These are phyloP conservation scores for Lepetodrilus schrolli DNA, from an alignment of 2,888 invertebrate species.

Conservation along the genomic window DNA sequence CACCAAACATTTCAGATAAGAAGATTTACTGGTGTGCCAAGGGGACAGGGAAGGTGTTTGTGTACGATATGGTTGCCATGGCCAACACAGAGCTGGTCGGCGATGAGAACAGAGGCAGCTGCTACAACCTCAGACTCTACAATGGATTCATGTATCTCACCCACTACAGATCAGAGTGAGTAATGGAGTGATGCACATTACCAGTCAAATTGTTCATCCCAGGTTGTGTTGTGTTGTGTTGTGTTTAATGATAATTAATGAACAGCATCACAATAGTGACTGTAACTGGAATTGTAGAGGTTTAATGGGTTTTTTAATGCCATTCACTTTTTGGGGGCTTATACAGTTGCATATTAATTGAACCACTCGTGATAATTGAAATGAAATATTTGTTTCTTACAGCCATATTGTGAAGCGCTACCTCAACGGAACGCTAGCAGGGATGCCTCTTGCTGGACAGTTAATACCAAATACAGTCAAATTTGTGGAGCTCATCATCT, in stretches of 20 bases:
- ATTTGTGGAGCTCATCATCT: no score
- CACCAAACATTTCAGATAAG: neutral
- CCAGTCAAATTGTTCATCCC: neutral
- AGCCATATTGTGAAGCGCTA: neutral
- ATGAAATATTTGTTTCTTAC: neutral
- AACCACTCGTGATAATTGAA: neutral
- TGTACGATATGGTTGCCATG: neutral
- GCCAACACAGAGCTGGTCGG: neutral
- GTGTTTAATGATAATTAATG: neutral
- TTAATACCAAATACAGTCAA: no score
- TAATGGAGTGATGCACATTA: neutral
- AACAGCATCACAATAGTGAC: neutral
- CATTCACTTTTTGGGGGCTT: neutral
- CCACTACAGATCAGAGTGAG: slow-evolving; percentile 1
- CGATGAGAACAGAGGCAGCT: neutral
- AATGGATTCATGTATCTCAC: neutral
- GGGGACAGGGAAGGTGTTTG: neutral
- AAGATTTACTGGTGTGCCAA: slow-evolving; percentile 16
- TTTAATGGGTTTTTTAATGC: neutral
- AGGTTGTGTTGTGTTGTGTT: neutral
- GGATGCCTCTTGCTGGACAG: neutral
- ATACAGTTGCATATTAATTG: neutral
- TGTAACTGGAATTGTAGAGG: neutral
- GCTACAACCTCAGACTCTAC: neutral
- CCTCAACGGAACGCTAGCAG: neutral